phyloP scores from a whole-genome alignment of 1,140 invertebrate species.

The Pseudomyrmex concolor region DNA sequence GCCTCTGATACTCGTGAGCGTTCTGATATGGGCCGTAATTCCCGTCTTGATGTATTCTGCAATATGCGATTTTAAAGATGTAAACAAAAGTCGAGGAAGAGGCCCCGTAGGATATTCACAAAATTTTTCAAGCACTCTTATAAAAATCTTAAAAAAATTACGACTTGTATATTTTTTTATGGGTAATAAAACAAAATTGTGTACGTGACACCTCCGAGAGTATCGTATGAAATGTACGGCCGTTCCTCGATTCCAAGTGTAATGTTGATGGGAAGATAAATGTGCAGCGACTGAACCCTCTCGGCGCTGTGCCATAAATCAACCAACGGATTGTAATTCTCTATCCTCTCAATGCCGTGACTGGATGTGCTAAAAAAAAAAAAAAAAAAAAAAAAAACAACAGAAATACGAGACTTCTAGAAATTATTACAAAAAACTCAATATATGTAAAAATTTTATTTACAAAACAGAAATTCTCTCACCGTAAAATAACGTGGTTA shows the following conservation, averaged over 20 bases:
- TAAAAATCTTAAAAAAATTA: neutral
- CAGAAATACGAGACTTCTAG: neutral
- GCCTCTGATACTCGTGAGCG: conserved; percentile 80
- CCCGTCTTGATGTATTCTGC: conserved; percentile 80
- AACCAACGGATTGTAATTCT: conserved; percentile 86
- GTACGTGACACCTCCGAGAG: conserved; percentile 74
- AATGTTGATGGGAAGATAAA: conserved; percentile 86
- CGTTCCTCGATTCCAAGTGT: conserved; percentile 81
- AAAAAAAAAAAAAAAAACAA: conserved; percentile 46
- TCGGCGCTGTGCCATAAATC: conserved; percentile 87
- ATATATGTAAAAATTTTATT: conserved; percentile 20
- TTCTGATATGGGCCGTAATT: conserved; percentile 78
- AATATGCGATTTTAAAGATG: conserved; percentile 16
- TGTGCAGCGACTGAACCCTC: conserved; percentile 86
- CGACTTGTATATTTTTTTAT: neutral
- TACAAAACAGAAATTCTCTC: conserved; percentile 37
- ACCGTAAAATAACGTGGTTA: conserved; percentile 87
- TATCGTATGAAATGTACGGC: conserved; percentile 81
- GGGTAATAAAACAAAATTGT: conserved; percentile 12
- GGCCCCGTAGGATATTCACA: neutral
- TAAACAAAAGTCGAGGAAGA: neutral
- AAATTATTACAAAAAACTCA: no score
- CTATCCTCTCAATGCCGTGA: conserved; percentile 85
- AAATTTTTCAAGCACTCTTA: neutral
- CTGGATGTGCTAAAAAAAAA: conserved; percentile 84